A percentile compares a stretch with the other conserved stretches of the same genome.
These are phyloP conservation scores for Pogonomyrmex californicus DNA, from an alignment of 1,140 invertebrate genomes.

Conservation along the genomic window DNA sequence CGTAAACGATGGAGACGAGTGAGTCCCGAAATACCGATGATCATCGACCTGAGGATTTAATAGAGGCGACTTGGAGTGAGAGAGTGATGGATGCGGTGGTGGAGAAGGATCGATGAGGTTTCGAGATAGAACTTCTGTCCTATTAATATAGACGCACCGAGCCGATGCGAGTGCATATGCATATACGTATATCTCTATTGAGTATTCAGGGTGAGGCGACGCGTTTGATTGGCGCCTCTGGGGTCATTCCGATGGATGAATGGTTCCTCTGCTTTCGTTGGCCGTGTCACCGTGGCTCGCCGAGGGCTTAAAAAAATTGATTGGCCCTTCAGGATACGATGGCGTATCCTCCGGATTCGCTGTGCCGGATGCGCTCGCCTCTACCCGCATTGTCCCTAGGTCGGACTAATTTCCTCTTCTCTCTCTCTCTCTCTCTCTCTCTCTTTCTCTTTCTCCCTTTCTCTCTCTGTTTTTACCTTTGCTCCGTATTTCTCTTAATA, in stretches of 20 bases:
- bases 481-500: background rate
- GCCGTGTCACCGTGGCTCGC: conserved; percentile 69
- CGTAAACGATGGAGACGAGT: background rate
- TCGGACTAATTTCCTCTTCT: conserved; percentile 20
- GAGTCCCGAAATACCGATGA: conserved; percentile 43
- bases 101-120: conserved; percentile 57
- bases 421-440: background rate
- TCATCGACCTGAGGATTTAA: conserved; percentile 17
- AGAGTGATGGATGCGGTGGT: background rate
- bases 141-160: conserved; percentile 72
- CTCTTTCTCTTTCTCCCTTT: background rate
- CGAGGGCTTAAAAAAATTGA: conserved; percentile 76
- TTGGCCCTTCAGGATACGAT: conserved; percentile 77
- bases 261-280: conserved; percentile 74
- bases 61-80: conserved; percentile 2
- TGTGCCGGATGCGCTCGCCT: conserved; percentile 18
- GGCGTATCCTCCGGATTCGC: conserved; percentile 56
- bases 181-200: conserved; percentile 71
- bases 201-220: conserved; percentile 77
- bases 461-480: background rate
- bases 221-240: conserved; percentile 79
- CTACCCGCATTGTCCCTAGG: background rate
- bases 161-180: conserved; percentile 37
- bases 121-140: conserved; percentile 65
- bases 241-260: conserved; percentile 79